Base-by-base conservation (phyloP, 37 sponge, comb jelly and placozoan genomes). In the Axinella damicornis region DNA sequence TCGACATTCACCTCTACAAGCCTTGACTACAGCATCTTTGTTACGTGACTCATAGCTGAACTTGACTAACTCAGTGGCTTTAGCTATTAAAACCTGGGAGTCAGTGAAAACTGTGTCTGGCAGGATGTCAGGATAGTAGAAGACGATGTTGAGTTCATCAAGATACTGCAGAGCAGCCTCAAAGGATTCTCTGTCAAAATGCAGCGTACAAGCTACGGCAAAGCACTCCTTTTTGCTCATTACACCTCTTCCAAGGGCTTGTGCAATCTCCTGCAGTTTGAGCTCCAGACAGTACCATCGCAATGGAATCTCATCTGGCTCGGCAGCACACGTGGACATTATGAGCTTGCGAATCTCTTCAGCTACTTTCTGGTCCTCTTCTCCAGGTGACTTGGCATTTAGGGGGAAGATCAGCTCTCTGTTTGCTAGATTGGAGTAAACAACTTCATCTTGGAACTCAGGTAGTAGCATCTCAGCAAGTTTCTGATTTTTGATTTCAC, bases 101-200 rank as follows among this genome's bases (percentile, higher is more conserved):
- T 69, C 24, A 33, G 56, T 40, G n/a, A 80, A 80, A 0, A 80
- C 70, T 25, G 67, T 69, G 30, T 53, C 36, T 15, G 66, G 68
- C 0, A 80, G 81, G 34, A 67, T 46, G 14, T 68, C 38, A 54
- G 81, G 81, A 30, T 66, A 80, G 36, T 80, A 80, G 20, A 69
- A 80, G 54, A 80, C 41, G 9, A 67, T 54, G 28, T 65, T 66
- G 16, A 80, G 53, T 19, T 52, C 35, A 30, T 66, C 68, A 16
- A 80, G 56, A 32, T 53, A 67, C 57, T 41, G 54, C 33, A 80
- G 81, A 0, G 81, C 81, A 52, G 81, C 81, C 41, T 46, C 57
- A 54, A 74, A 34, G 9, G 81, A 33, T 28, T 80, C 68, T 0
- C 52, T 57, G 28, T 80, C 69, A 28, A 80, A 69, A 21, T 80